These are phyloP conservation scores for Subanguina moxae DNA, from an alignment of 1,140 invertebrate species.

Conservation along the genomic window DNA sequence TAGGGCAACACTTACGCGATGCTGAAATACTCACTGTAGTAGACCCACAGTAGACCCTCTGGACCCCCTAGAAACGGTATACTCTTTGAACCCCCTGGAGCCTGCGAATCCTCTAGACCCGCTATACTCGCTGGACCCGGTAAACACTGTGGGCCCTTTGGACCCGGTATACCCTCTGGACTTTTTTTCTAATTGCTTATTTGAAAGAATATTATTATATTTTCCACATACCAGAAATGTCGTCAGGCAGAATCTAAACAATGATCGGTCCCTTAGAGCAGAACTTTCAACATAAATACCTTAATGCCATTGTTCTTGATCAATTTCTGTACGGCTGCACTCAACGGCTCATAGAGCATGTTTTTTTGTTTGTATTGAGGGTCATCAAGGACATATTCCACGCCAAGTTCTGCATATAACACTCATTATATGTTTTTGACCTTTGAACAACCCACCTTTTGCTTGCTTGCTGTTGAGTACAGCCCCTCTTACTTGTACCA, in stretches of 20 bases:
- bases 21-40: no score
- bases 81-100: no score
- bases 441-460: constrained; percentile 2
- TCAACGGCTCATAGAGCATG: constrained; percentile 57
- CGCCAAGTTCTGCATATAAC: constrained; percentile 39
- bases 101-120: no score
- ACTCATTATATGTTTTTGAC: background rate
- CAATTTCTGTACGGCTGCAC: constrained; percentile 45
- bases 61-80: no score
- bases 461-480: constrained; percentile 50
- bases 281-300: constrained; percentile 22
- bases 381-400: constrained; percentile 52
- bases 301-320: constrained; percentile 56
- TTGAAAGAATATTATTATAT: no score
- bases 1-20: no score
- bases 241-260: constrained; percentile 55
- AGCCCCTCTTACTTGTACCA: constrained; percentile 55
- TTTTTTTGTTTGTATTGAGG: constrained; percentile 56
- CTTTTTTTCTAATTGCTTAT: no score
- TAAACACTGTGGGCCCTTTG: no score
- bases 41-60: no score
- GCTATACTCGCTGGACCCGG: no score
- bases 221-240: constrained; percentile 36
- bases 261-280: background rate
- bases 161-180: no score